phyloP scores from a whole-genome alignment of 2,113 vertebrate genomes.

The Prolemur simus region DNA sequence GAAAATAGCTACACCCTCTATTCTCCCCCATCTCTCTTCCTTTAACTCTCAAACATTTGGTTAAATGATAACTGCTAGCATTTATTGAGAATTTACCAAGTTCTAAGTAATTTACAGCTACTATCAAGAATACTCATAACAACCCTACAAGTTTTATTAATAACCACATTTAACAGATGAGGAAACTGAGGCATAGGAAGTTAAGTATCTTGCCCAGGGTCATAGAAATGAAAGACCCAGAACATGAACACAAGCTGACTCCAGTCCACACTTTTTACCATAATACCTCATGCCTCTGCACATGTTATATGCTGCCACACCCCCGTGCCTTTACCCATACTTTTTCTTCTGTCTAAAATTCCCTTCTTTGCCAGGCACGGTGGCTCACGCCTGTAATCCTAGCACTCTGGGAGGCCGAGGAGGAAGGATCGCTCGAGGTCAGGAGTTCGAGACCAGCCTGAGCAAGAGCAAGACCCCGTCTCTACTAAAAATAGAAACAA shows the following conservation, averaged over 20 bases:
- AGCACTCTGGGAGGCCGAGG: too few species aligned
- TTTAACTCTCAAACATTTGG: background rate
- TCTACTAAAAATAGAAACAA: too few species aligned
- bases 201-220: background rate
- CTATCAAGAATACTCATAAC: background rate
- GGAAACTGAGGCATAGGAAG: background rate
- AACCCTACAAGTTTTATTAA: background rate
- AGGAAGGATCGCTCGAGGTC: too few species aligned
- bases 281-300: background rate
- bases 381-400: too few species aligned
- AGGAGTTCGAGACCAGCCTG: too few species aligned
- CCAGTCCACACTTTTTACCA: background rate
- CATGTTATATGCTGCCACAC: background rate
- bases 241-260: background rate
- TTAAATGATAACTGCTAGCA: background rate
- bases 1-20: background rate
- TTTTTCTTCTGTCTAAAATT: background rate
- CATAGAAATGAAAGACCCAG: background rate
- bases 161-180: background rate
- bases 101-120: background rate
- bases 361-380: too few species aligned
- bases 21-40: background rate
- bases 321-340: background rate
- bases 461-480: too few species aligned
- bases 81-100: background rate